Conservation (phyloP, 2,113 vertebrate genomes). For the Centropus unirufus region DNA sequence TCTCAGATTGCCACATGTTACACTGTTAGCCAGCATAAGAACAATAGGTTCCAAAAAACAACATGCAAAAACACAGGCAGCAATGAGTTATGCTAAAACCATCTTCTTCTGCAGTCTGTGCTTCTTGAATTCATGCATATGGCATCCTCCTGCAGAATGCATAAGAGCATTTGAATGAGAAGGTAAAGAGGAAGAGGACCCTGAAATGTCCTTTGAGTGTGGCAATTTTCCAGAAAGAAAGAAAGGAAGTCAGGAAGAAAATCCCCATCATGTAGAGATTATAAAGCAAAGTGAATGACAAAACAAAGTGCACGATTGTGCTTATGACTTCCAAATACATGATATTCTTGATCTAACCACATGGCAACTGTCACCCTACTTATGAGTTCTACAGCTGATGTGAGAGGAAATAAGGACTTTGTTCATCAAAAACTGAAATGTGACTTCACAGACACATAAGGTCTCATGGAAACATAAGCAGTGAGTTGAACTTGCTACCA, state of each 20-base stretch:
- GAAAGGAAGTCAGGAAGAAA: neutral
- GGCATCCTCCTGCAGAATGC: neutral
- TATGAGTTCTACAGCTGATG: neutral
- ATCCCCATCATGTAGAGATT: neutral
- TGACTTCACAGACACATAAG: neutral
- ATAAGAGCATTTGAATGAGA: neutral
- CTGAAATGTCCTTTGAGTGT: neutral
- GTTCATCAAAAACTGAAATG: neutral
- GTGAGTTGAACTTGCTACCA: neutral
- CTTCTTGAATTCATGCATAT: neutral
- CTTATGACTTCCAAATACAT: neutral
- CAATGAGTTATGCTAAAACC: neutral
- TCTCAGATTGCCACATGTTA: neutral
- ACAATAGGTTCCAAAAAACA: neutral
- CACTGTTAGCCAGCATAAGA: neutral
- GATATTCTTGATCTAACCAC: neutral
- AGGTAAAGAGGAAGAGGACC: neutral
- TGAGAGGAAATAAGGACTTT: neutral
- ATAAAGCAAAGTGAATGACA: neutral
- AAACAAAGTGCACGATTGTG: neutral
- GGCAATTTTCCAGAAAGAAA: neutral
- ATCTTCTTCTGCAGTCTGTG: neutral
- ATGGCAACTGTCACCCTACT: neutral
- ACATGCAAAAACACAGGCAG: neutral
- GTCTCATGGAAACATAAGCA: neutral